Conservation (phyloP, 2,888 invertebrate species). For the Fabriciana adippe region DNA sequence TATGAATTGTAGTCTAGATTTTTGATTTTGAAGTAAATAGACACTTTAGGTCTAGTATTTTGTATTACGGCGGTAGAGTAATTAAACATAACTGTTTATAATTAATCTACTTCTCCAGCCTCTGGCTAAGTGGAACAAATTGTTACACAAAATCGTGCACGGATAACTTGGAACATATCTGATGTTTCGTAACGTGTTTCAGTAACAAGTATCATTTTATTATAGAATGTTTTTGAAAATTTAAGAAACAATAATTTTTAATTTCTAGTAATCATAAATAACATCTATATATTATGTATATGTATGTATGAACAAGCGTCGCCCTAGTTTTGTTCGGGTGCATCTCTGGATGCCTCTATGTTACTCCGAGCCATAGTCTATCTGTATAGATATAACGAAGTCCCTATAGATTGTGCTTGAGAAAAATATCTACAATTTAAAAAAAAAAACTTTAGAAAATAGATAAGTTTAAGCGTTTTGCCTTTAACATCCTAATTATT, state of each 20-base stretch:
- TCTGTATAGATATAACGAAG: too few relatives aligned
- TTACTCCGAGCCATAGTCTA: too few relatives aligned
- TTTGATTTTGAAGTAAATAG: not conserved
- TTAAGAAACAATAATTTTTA: too few relatives aligned
- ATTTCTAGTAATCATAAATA: too few relatives aligned
- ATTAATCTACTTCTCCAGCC: conserved; percentile 16
- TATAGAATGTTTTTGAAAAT: not conserved
- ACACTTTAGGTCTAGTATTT: not conserved
- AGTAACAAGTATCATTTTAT: conserved; percentile 2
- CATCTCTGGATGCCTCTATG: too few relatives aligned
- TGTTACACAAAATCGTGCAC: conserved; percentile 11
- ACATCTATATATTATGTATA: too few relatives aligned
- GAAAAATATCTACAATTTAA: too few relatives aligned
- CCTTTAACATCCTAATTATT: not conserved
- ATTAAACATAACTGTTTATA: conserved; percentile 3
- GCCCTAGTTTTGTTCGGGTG: too few relatives aligned
- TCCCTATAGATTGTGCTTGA: too few relatives aligned
- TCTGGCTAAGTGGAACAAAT: conserved; percentile 22
- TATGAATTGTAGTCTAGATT: not conserved
- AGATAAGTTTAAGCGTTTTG: not conserved
- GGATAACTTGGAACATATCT: conserved; percentile 5
- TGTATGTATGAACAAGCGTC: too few relatives aligned
- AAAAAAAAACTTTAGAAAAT: too few relatives aligned
- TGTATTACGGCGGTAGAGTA: conserved; percentile 2
- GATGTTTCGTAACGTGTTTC: conserved; percentile 10